Conservation (phyloP, 2,113 vertebrate genomes). For the Andinoacara biseriatus region DNA sequence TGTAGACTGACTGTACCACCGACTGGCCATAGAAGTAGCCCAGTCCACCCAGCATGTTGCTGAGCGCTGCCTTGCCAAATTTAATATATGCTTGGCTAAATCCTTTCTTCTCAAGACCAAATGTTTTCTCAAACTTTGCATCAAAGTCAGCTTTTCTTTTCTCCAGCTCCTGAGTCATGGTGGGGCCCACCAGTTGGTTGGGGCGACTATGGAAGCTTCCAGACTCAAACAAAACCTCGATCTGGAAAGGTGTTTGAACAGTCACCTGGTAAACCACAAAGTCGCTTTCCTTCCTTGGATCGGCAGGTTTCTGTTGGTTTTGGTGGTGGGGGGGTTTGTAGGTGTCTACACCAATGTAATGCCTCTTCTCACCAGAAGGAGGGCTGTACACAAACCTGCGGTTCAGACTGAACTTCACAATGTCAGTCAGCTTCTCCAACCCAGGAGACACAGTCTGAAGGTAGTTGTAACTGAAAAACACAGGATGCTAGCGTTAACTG, state of each 20-base stretch:
- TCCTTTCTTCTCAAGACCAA: constrained; percentile 83
- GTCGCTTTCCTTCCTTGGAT: constrained; percentile 76
- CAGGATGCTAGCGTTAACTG: constrained; percentile 1
- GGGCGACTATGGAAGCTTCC: constrained; percentile 80
- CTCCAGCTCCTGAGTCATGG: constrained; percentile 81
- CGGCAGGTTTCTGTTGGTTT: constrained; percentile 72
- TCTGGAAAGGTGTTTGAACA: constrained; percentile 81
- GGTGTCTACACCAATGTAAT: constrained; percentile 82
- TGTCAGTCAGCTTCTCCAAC: constrained; percentile 87
- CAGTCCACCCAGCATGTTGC: constrained; percentile 91
- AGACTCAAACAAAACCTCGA: constrained; percentile 91
- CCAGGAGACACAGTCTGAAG: constrained; percentile 84
- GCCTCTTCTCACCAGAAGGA: constrained; percentile 79
- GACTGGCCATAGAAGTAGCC: constrained; percentile 93
- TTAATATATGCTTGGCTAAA: constrained; percentile 76
- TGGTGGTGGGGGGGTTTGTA: constrained; percentile 77
- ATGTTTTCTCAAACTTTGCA: constrained; percentile 85
- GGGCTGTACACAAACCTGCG: constrained; percentile 83
- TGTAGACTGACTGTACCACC: constrained; percentile 81
- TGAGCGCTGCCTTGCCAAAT: constrained; percentile 88
- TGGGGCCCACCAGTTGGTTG: constrained; percentile 77
- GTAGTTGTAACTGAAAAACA: constrained; percentile 85
- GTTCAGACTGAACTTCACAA: constrained; percentile 87
- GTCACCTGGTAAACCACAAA: constrained; percentile 94
- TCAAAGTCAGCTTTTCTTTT: constrained; percentile 76